A percentile compares a stretch with the other conserved stretches of the same genome.
phyloP scores from a whole-genome alignment of 2,888 invertebrate species.

The Embidobia sp. region DNA sequence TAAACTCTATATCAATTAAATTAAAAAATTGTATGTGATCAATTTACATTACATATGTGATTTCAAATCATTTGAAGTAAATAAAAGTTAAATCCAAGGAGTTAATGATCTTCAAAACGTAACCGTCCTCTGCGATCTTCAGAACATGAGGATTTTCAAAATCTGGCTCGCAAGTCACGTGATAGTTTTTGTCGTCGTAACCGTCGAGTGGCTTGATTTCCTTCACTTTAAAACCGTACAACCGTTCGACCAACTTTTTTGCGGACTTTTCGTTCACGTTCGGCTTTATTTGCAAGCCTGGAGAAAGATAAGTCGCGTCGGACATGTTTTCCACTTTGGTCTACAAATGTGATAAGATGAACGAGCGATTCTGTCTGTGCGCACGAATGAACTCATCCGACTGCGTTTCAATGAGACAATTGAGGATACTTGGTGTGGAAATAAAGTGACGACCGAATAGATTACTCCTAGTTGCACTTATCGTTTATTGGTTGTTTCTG shows the following conservation, averaged over 20 bases:
- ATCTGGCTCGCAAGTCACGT: slow-evolving; percentile 84
- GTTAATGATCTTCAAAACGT: slow-evolving; percentile 92
- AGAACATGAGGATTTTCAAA: slow-evolving; percentile 85
- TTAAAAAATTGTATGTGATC: no score
- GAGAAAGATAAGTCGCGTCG: slow-evolving; percentile 78
- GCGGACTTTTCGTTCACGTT: slow-evolving; percentile 83
- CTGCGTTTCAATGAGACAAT: slow-evolving; percentile 14
- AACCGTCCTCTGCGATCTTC: slow-evolving; percentile 84
- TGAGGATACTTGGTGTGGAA: slow-evolving; percentile 9
- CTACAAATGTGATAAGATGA: slow-evolving; percentile 7
- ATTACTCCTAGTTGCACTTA: background rate
- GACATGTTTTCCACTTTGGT: slow-evolving; percentile 40
- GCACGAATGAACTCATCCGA: background rate
- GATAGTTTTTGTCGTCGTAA: slow-evolving; percentile 91
- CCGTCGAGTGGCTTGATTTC: slow-evolving; percentile 86
- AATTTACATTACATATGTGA: no score
- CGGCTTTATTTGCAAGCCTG: slow-evolving; percentile 84
- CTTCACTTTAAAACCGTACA: slow-evolving; percentile 85
- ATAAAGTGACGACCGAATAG: background rate
- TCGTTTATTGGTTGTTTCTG: slow-evolving; percentile 2
- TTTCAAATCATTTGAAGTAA: no score
- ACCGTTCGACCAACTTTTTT: slow-evolving; percentile 82
- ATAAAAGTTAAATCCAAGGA: no score
- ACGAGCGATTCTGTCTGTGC: background rate
- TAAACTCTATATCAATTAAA: no score